Conservation (phyloP, 92 coral and sea anemone species). For the Blastomussa wellsi region DNA sequence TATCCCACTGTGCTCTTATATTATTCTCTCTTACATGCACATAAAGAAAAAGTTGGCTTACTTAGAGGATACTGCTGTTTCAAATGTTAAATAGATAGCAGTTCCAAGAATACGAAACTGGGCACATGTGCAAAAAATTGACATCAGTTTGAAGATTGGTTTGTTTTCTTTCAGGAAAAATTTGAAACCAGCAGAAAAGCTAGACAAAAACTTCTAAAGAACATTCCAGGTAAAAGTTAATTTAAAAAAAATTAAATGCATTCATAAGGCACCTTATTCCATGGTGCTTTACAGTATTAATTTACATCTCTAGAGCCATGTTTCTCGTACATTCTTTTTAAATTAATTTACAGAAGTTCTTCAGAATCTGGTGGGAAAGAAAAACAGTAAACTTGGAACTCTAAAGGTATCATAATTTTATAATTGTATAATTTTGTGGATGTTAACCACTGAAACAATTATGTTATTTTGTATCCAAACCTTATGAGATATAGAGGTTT, state of each 20-base stretch:
- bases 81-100: too few species aligned
- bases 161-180: slow-evolving; percentile 69
- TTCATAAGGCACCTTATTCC: too few species aligned
- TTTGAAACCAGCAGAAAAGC: slow-evolving; percentile 76
- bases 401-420: slow-evolving; percentile 62
- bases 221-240: slow-evolving; percentile 79
- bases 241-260: too few species aligned
- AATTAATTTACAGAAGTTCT: slow-evolving; percentile 69
- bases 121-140: not conserved
- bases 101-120: too few species aligned
- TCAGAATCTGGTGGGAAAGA: slow-evolving; percentile 96
- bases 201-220: slow-evolving; percentile 78
- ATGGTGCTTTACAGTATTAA: too few species aligned
- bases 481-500: not conserved
- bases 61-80: too few species aligned
- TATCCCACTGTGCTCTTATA: too few species aligned
- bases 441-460: too few species aligned
- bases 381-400: slow-evolving; percentile 93
- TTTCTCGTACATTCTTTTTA: not conserved
- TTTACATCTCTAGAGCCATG: not conserved
- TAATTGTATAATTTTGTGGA: not conserved
- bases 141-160: not conserved
- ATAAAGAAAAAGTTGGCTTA: too few species aligned
- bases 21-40: too few species aligned
- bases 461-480: not conserved